phyloP scores from a whole-genome alignment of 2,797 vertebrate genomes.

The Taenioides sp. region DNA sequence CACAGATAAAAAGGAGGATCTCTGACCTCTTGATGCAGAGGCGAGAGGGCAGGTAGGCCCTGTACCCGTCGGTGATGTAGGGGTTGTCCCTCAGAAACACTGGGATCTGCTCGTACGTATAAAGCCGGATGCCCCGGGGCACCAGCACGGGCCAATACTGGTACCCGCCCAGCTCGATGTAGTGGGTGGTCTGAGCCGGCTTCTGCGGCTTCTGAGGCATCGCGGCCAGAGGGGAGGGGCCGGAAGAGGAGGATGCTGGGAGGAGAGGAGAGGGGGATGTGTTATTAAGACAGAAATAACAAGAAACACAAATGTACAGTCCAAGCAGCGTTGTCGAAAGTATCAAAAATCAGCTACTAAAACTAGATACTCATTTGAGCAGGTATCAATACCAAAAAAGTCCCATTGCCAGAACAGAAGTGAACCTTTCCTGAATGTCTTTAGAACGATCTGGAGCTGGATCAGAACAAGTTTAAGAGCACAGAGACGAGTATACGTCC shows the following conservation, averaged over 20 bases:
- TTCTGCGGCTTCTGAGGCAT: constrained; percentile 76
- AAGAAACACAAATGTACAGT: not conserved
- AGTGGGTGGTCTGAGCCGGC: constrained; percentile 80
- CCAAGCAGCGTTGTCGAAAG: too few relatives aligned
- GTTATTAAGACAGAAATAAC: not conserved
- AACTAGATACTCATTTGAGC: too few relatives aligned
- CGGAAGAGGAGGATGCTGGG: constrained; percentile 4
- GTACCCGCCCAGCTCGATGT: constrained; percentile 92
- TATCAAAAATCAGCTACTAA: too few relatives aligned
- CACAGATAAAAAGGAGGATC: too few relatives aligned
- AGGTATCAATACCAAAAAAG: too few relatives aligned
- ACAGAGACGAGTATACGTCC: too few relatives aligned
- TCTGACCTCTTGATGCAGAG: constrained; percentile 92
- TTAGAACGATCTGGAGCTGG: too few relatives aligned
- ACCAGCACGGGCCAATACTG: constrained; percentile 97
- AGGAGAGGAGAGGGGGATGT: constrained; percentile 3
- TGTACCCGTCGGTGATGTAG: constrained; percentile 96
- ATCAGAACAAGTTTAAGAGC: too few relatives aligned
- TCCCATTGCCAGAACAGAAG: too few relatives aligned
- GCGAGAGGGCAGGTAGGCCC: constrained; percentile 92
- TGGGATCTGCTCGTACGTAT: constrained; percentile 95
- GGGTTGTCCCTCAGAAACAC: constrained; percentile 91
- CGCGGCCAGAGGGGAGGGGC: constrained; percentile 5
- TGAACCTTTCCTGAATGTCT: too few relatives aligned
- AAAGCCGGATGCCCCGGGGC: constrained; percentile 90